phyloP scores from a whole-genome alignment of 2,888 invertebrate species.

The Gymnoscelis rufifasciata region DNA sequence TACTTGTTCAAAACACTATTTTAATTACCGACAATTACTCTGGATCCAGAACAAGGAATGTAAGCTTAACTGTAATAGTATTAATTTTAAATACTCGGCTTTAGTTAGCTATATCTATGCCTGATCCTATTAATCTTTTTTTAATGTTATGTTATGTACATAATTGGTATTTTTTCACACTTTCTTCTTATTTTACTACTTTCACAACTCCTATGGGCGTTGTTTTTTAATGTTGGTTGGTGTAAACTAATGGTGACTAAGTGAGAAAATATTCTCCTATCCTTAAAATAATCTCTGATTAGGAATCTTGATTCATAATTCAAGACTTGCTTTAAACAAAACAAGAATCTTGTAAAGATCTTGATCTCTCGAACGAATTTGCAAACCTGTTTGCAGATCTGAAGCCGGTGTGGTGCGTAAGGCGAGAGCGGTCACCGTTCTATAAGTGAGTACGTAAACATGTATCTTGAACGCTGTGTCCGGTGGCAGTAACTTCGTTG shows the following conservation, averaged over 20 bases:
- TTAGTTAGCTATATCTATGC: too few relatives aligned
- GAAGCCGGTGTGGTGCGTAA: conserved; percentile 22
- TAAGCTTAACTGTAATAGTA: too few relatives aligned
- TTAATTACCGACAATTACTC: too few relatives aligned
- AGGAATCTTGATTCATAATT: background rate
- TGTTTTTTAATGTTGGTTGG: background rate
- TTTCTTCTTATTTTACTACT: conserved; percentile 12
- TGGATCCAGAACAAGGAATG: too few relatives aligned
- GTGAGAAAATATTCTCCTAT: conserved; percentile 1
- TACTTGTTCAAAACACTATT: too few relatives aligned
- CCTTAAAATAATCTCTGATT: background rate
- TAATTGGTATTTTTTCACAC: too few relatives aligned
- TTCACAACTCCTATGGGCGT: conserved; percentile 10
- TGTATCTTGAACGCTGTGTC: conserved; percentile 16
- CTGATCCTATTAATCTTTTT: too few relatives aligned
- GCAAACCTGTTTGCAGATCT: conserved; percentile 39
- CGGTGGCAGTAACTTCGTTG: conserved; percentile 22
- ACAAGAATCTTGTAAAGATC: conserved; percentile 37
- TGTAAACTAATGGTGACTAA: conserved; percentile 5
- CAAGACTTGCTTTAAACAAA: conserved; percentile 1
- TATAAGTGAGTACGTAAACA: conserved; percentile 18
- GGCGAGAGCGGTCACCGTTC: conserved; percentile 23
- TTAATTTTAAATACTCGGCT: too few relatives aligned
- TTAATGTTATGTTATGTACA: too few relatives aligned
- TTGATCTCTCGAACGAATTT: conserved; percentile 40